Evolutionary conservation across 2,113 vertebrate species (phyloP).

Genomic region (Odocoileus hemionus): DNA sequence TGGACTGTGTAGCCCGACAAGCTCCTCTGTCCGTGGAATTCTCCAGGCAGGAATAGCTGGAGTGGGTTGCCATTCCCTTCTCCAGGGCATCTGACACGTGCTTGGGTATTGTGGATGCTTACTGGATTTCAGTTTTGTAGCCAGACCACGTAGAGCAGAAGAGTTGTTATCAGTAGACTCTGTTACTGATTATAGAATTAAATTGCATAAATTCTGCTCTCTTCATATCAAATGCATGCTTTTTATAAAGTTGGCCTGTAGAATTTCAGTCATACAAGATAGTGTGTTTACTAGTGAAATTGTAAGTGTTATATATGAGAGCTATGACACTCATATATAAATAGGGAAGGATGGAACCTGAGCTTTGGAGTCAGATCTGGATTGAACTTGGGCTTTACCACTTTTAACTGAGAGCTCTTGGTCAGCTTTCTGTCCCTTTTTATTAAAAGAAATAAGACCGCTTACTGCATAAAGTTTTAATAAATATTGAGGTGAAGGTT

Average conservation of each 20-base stretch:
- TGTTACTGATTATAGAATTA: not conserved
- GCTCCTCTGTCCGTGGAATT: not conserved
- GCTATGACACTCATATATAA: not conserved
- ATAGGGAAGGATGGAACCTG: not conserved
- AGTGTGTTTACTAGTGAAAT: not conserved
- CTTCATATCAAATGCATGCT: not conserved
- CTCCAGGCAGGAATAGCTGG: not conserved
- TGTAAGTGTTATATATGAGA: not conserved
- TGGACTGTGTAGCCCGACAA: not conserved
- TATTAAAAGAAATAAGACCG: not conserved
- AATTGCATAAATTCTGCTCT: not conserved
- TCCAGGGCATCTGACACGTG: not conserved
- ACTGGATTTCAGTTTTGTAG: conserved; percentile 8
- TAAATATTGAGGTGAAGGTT: not conserved
- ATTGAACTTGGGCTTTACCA: not conserved
- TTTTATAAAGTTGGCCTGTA: not conserved
- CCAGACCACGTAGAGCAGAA: not conserved
- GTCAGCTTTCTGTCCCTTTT: conserved; percentile 5
- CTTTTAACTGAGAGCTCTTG: not conserved
- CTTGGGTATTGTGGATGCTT: not conserved
- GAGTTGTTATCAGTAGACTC: not conserved
- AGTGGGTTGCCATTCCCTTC: not conserved
- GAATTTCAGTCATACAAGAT: conserved; percentile 5
- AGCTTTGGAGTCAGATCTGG: not conserved
- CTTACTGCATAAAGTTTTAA: not conserved